phyloP scores from a whole-genome alignment of 2,888 invertebrate genomes.

The Calameuta filiformis region DNA sequence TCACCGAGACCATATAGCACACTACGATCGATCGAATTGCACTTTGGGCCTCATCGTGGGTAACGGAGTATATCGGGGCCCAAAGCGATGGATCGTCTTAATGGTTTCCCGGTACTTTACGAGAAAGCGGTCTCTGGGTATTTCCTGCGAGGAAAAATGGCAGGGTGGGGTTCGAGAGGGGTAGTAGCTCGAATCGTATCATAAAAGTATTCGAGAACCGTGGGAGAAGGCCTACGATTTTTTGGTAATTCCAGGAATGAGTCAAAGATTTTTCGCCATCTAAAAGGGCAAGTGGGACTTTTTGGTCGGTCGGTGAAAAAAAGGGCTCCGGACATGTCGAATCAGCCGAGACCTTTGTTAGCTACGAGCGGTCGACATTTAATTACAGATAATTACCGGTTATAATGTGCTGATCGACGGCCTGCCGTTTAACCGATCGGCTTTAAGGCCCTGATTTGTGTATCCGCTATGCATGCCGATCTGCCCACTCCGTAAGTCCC shows the following conservation, averaged over 20 bases:
- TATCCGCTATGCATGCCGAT: conserved; percentile 48
- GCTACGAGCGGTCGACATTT: conserved; percentile 48
- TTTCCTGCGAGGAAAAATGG: neutral
- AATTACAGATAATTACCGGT: conserved; percentile 61
- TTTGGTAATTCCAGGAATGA: neutral
- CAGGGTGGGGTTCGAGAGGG: neutral
- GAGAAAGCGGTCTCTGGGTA: neutral
- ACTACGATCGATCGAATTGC: neutral
- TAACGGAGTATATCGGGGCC: neutral
- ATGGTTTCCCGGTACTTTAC: neutral
- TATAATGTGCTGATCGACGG: conserved; percentile 59
- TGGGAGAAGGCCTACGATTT: neutral
- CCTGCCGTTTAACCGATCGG: conserved; percentile 62
- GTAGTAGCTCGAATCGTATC: neutral
- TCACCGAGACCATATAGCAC: neutral
- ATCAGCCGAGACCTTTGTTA: neutral
- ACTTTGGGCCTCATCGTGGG: neutral
- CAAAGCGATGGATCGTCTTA: neutral
- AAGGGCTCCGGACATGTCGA: neutral
- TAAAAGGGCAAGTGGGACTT: conserved; percentile 8
- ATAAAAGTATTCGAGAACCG: neutral
- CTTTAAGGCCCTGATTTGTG: conserved; percentile 59
- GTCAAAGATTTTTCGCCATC: neutral
- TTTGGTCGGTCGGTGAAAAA: neutral
- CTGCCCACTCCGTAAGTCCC: neutral